Percentiles rank a stretch among this genome's conserved stretches.
phyloP scores from a whole-genome alignment of 2,888 invertebrate species.

The Drosophila tripunctata region DNA sequence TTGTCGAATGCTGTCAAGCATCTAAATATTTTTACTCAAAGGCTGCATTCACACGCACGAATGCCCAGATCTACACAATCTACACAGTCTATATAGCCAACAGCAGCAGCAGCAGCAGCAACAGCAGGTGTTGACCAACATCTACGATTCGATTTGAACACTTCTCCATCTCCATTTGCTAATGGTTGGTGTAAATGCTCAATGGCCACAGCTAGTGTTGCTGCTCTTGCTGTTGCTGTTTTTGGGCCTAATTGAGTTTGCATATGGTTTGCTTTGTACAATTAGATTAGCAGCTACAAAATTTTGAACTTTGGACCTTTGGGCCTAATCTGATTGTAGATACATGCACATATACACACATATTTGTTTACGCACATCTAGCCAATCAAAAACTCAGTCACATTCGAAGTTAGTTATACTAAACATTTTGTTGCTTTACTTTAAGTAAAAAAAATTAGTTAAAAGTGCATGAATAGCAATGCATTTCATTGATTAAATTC shows the following conservation, averaged over 20 bases:
- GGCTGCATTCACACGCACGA: constrained; percentile 53
- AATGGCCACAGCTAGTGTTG: constrained; percentile 21
- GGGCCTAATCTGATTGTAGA: not conserved
- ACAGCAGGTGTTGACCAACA: constrained; percentile 54
- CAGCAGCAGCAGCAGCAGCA: constrained; percentile 4
- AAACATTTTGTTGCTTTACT: too few species aligned
- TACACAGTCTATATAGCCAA: not conserved
- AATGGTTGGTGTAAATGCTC: constrained; percentile 46
- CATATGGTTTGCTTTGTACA: constrained; percentile 62
- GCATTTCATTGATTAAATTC: too few species aligned
- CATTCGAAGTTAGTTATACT: too few species aligned
- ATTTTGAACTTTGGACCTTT: not conserved
- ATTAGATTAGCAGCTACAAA: constrained; percentile 49
- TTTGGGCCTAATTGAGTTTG: constrained; percentile 62
- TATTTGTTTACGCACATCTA: not conserved
- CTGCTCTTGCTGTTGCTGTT: constrained; percentile 14
- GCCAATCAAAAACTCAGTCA: not conserved
- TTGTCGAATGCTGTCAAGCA: constrained; percentile 51
- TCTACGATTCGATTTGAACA: constrained; percentile 42
- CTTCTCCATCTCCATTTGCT: constrained; percentile 3
- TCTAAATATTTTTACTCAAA: constrained; percentile 65
- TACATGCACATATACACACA: not conserved
- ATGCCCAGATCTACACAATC: constrained; percentile 13
- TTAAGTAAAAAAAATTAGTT: not conserved
- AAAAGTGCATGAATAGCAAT: too few species aligned